phyloP scores from a whole-genome alignment of 2,113 vertebrate species.

The Triplophysa tibetana region DNA sequence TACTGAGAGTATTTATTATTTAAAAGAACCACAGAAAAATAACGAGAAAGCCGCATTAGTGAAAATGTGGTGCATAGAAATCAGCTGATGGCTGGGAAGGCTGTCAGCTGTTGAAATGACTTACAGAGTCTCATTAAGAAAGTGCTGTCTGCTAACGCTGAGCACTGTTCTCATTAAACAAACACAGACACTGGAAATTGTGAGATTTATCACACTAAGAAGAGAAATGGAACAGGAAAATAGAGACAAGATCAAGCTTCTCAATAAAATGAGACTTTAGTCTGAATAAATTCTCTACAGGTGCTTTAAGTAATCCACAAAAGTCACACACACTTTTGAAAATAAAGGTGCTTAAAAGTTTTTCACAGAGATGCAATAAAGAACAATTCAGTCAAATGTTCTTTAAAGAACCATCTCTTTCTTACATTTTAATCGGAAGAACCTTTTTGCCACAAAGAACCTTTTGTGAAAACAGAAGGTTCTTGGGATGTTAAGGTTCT shows the following conservation, averaged over 20 bases:
- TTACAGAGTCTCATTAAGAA: constrained; percentile 39
- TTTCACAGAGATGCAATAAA: no score
- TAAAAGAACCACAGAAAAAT: not conserved
- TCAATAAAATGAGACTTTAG: not conserved
- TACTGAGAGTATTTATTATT: not conserved
- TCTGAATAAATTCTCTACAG: not conserved
- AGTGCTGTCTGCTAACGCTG: constrained; percentile 27
- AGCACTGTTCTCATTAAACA: constrained; percentile 27
- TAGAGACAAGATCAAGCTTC: not conserved
- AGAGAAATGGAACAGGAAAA: constrained; percentile 12
- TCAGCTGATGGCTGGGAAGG: constrained; percentile 6
- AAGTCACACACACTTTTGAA: not conserved
- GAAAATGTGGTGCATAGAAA: not conserved
- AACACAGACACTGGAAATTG: constrained; percentile 18
- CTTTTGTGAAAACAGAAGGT: no score
- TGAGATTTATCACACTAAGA: constrained; percentile 8
- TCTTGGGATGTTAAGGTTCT: no score
- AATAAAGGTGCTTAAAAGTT: no score
- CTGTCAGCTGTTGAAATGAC: constrained; percentile 31
- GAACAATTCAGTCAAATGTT: no score
- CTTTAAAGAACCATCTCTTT: no score
- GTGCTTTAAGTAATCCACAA: not conserved
- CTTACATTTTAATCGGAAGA: no score
- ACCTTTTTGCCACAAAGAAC: no score
- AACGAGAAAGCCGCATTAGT: constrained; percentile 2